Base-by-base conservation (phyloP, 2,888 invertebrate species). In the Nectonema munidae region DNA sequence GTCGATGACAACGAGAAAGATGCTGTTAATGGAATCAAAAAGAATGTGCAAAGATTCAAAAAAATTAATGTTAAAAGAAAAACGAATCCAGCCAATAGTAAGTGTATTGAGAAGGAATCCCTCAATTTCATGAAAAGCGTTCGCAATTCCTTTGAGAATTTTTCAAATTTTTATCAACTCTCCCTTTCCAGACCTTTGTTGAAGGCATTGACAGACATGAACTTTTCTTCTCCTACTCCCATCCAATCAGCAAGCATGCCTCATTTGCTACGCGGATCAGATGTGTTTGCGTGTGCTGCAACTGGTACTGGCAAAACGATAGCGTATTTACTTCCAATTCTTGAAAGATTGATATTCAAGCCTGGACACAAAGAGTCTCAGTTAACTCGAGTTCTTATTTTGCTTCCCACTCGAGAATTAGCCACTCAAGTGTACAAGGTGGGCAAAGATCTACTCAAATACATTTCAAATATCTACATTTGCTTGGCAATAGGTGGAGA, bases 381-480 rank as follows among this genome's bases (percentile, higher is more conserved):
- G 30, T 65, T 65, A 2, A 73, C 73, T 0, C 58, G 77, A 44
- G 89, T 95, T 0, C 58, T 95, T 4, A 74, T 95, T 3, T 56
- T 99, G 15, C 79, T 89, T 18, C 95, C 95, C 1, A 95, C 95
- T 0, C 65, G 95, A 52, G 95, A 95, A 56, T 59, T 95, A 48
- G 89, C 89, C 19, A 81, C 86, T 2, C 95, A 95, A 52, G 86
- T 95, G 0, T 83, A 81, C 50, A 70, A 79, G 53, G 86, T 89
- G 2, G 69, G 77, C 1, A 68, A 70, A 47, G 79, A 83, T 50
- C 59, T 95, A 3, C 64, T 74, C 1, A 81, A 83, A 52, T 77
- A n/a, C n/a, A n/a, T 70, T 51, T 75, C 76, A 1, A 57, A 55
- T 39, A 50, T 61, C 17, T 48, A 51, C 14, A 48, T 52, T 13